These are phyloP conservation scores for Poeciliopsis infans DNA, from an alignment of 2,797 vertebrate genomes.

Conservation along the genomic window DNA sequence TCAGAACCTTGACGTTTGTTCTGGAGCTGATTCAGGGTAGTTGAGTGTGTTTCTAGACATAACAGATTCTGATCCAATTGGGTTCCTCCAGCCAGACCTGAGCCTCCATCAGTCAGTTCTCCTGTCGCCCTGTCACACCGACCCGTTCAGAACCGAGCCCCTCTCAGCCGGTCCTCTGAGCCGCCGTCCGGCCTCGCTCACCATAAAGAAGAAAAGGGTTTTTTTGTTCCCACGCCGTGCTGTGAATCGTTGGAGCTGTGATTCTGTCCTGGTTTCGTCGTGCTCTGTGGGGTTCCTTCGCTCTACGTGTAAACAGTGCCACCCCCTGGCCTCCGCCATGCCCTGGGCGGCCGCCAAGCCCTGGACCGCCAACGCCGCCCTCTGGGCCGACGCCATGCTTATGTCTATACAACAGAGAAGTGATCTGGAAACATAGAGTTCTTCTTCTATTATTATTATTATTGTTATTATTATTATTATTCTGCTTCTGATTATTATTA, in stretches of 20 bases:
- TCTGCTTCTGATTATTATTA: conserved; percentile 36
- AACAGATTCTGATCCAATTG: neutral
- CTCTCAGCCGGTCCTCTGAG: neutral
- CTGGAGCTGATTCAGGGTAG: neutral
- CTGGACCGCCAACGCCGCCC: conserved; percentile 68
- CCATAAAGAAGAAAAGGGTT: neutral
- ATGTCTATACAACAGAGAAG: conserved; percentile 69
- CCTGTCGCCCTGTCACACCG: neutral
- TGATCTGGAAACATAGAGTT: conserved; percentile 54
- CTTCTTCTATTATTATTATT: conserved; percentile 50
- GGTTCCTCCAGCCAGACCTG: neutral
- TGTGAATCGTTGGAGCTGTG: conserved; percentile 74
- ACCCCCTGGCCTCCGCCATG: conserved; percentile 68
- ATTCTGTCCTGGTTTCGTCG: conserved; percentile 68
- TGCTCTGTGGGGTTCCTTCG: conserved; percentile 74
- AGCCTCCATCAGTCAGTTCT: neutral
- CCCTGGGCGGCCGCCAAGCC: neutral
- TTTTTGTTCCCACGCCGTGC: conserved; percentile 57
- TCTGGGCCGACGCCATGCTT: conserved; percentile 66
- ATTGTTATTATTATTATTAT: conserved; percentile 63
- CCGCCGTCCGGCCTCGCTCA: neutral
- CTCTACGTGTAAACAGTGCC: conserved; percentile 76
- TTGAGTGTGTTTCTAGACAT: neutral
- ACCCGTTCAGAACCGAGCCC: conserved; percentile 2
- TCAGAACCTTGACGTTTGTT: neutral